Percentiles rank a stretch among this genome's conserved stretches.
Evolutionary conservation across 2,113 vertebrate species (phyloP).

Genomic region (Nestor notabilis): DNA sequence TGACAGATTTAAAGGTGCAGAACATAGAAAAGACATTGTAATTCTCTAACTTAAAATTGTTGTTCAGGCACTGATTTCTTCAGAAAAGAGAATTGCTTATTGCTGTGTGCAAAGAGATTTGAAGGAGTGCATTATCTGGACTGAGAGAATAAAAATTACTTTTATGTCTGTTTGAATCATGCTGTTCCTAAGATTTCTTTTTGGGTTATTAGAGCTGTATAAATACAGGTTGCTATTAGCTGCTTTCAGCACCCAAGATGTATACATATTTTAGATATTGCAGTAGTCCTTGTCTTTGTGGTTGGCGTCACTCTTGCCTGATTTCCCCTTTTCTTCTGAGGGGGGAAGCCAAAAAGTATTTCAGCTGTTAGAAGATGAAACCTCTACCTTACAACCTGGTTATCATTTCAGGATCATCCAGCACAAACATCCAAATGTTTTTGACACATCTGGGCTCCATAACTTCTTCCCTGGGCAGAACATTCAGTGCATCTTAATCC

Average conservation of each 20-base stretch:
- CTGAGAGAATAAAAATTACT: background rate
- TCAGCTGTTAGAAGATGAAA: background rate
- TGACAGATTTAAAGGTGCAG: constrained; percentile 51
- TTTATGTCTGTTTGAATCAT: background rate
- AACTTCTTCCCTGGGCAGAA: background rate
- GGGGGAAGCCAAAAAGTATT: background rate
- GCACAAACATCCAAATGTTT: background rate
- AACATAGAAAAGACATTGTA: background rate
- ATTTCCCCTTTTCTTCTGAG: background rate
- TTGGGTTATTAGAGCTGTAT: background rate
- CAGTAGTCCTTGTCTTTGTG: background rate
- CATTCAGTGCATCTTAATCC: background rate
- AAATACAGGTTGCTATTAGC: background rate
- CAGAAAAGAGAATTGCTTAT: background rate
- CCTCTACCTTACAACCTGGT: background rate
- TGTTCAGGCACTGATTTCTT: background rate
- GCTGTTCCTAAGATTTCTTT: background rate
- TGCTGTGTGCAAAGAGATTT: constrained; percentile 9
- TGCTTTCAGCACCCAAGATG: background rate
- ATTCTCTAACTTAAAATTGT: background rate
- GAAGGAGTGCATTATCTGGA: background rate
- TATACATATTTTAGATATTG: background rate
- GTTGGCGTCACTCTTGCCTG: background rate
- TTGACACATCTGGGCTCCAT: background rate
- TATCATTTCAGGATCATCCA: background rate